A percentile compares a stretch with the other conserved stretches of the same genome.
Conservation (phyloP, 1,140 invertebrate species). For the Steinernema feltiae region DNA sequence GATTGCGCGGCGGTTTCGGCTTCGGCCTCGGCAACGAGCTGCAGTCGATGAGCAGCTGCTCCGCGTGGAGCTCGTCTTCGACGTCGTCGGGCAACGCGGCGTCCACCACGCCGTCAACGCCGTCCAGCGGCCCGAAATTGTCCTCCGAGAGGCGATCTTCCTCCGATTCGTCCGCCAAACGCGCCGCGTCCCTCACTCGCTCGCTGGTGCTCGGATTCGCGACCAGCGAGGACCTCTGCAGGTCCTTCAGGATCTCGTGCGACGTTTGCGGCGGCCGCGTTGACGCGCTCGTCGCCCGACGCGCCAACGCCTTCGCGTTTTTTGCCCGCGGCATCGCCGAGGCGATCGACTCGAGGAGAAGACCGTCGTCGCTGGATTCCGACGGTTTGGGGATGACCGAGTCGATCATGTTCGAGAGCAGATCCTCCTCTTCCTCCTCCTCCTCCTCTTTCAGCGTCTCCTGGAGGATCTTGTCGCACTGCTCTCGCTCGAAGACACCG, state of each 20-base stretch:
- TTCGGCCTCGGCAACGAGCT: neutral
- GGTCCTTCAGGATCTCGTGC: neutral
- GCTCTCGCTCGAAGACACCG: neutral
- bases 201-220: neutral
- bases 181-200: neutral
- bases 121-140: neutral
- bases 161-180: neutral
- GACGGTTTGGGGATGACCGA: neutral
- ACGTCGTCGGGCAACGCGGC: neutral
- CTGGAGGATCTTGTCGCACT: neutral
- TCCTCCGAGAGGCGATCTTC: neutral
- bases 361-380: neutral
- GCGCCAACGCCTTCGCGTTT: neutral
- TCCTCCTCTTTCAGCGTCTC: slow-evolving; percentile 24
- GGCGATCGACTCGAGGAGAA: neutral
- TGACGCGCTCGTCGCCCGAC: neutral
- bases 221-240: neutral
- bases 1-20: neutral
- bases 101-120: neutral
- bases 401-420: slow-evolving; percentile 12
- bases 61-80: neutral
- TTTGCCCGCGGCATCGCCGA: slow-evolving; percentile 2
- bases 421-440: slow-evolving; percentile 25
- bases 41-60: slow-evolving; percentile 6
- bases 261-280: neutral